Evolutionary conservation across 2,888 invertebrate genomes (phyloP).

Genomic region (Imbricaverruca yamaguchii): DNA sequence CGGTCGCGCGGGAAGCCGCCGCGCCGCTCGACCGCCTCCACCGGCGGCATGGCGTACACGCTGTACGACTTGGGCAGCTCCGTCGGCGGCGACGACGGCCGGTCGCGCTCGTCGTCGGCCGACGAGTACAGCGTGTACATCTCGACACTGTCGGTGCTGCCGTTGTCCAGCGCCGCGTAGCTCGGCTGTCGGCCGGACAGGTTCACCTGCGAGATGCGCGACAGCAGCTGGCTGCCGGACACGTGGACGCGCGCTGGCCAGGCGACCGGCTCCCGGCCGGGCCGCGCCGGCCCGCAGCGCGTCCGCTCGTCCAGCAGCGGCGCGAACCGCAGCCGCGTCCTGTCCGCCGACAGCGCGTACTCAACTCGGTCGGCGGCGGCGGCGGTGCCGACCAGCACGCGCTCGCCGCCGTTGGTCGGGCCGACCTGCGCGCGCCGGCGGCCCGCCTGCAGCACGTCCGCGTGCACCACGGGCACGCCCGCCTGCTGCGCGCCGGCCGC

Average conservation of each 20-base stretch:
- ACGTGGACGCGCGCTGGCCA: constrained; percentile 40
- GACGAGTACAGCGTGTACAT: background rate
- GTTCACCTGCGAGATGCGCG: constrained; percentile 57
- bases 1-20: constrained; percentile 23
- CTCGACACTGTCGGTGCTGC: constrained; percentile 56
- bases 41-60: constrained; percentile 45
- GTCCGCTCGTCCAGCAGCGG: constrained; percentile 34
- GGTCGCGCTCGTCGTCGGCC: background rate
- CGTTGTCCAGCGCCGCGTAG: constrained; percentile 59
- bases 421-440: constrained; percentile 37
- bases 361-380: constrained; percentile 34
- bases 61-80: constrained; percentile 46
- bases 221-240: constrained; percentile 40
- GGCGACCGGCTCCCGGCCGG: constrained; percentile 40
- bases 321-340: background rate
- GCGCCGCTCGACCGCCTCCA: constrained; percentile 49
- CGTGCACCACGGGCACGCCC: constrained; percentile 49
- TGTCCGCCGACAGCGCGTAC: background rate
- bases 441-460: constrained; percentile 36
- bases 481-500: constrained; percentile 62
- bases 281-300: constrained; percentile 33
- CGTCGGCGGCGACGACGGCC: background rate
- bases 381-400: too few relatives aligned
- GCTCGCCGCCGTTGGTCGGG: too few relatives aligned
- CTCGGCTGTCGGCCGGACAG: constrained; percentile 58